Evolutionary conservation across 2,113 vertebrate genomes (phyloP).

Genomic region (Actenoides lindsayi): DNA sequence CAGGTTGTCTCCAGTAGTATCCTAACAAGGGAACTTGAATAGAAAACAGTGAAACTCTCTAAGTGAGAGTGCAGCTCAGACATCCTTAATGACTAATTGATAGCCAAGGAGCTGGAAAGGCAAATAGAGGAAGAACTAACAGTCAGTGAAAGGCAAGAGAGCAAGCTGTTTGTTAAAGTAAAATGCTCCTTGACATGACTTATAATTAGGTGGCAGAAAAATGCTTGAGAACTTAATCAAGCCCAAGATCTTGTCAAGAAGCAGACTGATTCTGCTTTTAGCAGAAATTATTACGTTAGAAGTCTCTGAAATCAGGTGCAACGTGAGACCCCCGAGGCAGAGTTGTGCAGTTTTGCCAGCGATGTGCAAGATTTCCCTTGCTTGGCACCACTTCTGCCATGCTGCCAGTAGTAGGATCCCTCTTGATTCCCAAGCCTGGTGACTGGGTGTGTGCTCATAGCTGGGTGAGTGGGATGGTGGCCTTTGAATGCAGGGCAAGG

Average conservation of each 20-base stretch:
- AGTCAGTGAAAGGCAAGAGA: neutral
- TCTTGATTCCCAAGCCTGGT: accelerated
- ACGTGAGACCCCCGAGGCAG: accelerated
- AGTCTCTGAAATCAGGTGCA: neutral
- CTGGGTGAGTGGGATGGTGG: neutral
- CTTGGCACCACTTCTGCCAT: accelerated
- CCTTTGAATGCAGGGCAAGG: neutral
- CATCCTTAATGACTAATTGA: neutral
- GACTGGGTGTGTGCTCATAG: accelerated
- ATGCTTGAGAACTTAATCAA: neutral
- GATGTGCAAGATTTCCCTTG: accelerated
- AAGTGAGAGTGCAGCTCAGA: no score
- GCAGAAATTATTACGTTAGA: neutral
- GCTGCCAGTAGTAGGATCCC: neutral
- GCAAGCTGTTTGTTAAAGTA: neutral
- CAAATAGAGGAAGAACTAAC: accelerated
- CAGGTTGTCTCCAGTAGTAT: neutral
- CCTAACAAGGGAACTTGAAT: neutral
- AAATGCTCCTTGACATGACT: neutral
- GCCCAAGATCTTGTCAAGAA: neutral
- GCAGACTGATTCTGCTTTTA: no score
- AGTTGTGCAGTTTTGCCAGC: neutral
- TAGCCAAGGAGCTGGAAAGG: neutral
- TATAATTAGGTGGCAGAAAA: neutral
- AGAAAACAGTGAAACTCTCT: neutral